Percentiles rank a stretch among this genome's conserved stretches.
phyloP scores from a whole-genome alignment of 2,113 vertebrate species.

The Pogonocichla stellata region DNA sequence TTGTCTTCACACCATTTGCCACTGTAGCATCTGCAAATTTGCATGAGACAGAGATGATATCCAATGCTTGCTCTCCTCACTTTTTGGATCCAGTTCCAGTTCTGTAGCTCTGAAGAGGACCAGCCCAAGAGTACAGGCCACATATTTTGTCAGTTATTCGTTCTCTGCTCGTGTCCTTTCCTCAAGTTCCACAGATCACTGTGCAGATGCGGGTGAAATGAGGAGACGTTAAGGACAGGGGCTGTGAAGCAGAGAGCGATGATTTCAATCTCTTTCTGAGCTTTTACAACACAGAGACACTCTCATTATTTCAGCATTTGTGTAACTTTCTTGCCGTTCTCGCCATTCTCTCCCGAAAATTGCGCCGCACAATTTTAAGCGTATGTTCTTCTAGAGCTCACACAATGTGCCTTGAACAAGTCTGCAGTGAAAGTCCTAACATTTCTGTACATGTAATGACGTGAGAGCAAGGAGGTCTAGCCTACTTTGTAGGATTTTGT shows the following conservation, averaged over 20 bases:
- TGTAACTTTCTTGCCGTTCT: background rate
- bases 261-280: background rate
- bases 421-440: background rate
- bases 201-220: background rate
- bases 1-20: background rate
- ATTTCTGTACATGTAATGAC: background rate
- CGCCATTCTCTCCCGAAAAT: conserved; percentile 14
- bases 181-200: background rate
- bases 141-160: rapidly evolving
- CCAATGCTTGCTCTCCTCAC: rapidly evolving
- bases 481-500: background rate
- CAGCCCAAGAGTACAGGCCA: background rate
- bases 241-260: background rate
- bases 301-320: background rate
- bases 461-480: background rate
- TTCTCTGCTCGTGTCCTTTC: background rate
- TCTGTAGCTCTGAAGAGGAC: background rate
- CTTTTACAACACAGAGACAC: background rate
- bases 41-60: rapidly evolving
- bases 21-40: background rate
- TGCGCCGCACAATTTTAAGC: background rate
- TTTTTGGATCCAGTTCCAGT: background rate
- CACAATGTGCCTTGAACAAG: background rate
- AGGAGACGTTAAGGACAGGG: background rate
- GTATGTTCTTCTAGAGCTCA: background rate